These are phyloP conservation scores for Nicator chloris DNA, from an alignment of 2,113 vertebrate species.

Conservation along the genomic window DNA sequence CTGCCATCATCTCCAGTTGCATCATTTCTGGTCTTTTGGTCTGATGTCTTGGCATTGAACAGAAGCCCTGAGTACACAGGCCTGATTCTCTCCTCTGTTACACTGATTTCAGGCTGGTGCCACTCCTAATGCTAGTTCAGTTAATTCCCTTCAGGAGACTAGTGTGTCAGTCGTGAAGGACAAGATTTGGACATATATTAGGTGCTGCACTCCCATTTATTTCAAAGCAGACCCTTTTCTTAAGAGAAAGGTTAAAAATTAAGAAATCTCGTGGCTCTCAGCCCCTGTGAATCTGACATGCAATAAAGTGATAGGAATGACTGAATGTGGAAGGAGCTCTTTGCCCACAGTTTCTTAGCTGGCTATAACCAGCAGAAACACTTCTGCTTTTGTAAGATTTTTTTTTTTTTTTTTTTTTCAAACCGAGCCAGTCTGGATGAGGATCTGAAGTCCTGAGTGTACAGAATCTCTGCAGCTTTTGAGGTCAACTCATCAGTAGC, in stretches of 20 bases:
- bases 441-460: slow-evolving; percentile 11
- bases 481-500: neutral
- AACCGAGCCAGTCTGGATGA: neutral
- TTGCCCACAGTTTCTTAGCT: neutral
- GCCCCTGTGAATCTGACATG: neutral
- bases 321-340: neutral
- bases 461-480: slow-evolving; percentile 11
- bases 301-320: neutral
- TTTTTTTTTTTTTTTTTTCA: neutral
- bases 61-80: neutral
- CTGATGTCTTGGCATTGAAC: slow-evolving; percentile 13
- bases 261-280: neutral
- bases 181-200: neutral
- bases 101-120: neutral
- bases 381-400: neutral
- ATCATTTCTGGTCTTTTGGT: slow-evolving; percentile 19
- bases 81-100: neutral
- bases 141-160: neutral
- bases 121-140: neutral
- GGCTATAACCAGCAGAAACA: neutral
- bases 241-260: neutral
- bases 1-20: slow-evolving; percentile 31
- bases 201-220: neutral
- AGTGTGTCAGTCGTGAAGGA: neutral
- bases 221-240: neutral